Base-by-base conservation (phyloP, 2,888 invertebrate genomes). In the Xanthorhoe spadicearia region DNA sequence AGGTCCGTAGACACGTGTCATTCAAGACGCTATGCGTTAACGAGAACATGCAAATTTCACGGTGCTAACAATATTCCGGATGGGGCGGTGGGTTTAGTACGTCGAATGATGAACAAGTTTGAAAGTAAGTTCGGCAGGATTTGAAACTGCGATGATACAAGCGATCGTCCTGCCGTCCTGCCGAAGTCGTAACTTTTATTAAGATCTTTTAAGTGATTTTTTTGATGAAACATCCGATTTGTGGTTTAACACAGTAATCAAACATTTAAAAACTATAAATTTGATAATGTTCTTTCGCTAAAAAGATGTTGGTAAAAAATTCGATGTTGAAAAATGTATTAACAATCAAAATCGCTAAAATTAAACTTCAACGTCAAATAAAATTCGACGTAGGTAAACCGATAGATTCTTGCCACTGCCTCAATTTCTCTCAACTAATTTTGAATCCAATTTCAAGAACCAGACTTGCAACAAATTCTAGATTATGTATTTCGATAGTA, bases 31-130 rank as follows among this genome's bases (percentile, higher is more conserved):
- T 82, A 86, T 88, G 92, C 91, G 86, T 89, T 93, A 93, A 93
- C 92, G 88, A 93, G 92, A 87, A 81, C 87, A 93, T 93, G 92
- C 92, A 93, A 93, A 93, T 92, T 83, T 79, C 78, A 80, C 80
- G 72, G 79, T 79, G 79, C 87, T 89, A 89, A 92, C 92, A 89
- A 91, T 89, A 86, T 88, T 83, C 85, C 75, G 76, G 81, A 78
- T 73, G 68, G 62, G 57, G 66, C 70, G 73, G 72, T 80, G 57
- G 76, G 62, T 71, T 81, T 54, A 64, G 68, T 74, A 73, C 73
- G 81, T 61, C 77, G 83, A 86, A 68, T 53, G n/a, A 19, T 6
- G 8, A 43, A 13, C 10, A 32, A 32, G 7, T 43, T 43, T 3
- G 8, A 13, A 13, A 13, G 23, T 23, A 3, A 23, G 23, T 23